A percentile compares a stretch with the other conserved stretches of the same genome.
Evolutionary conservation across 2,797 vertebrate genomes (phyloP).

Genomic region (Aselliscus stoliczkanus): DNA sequence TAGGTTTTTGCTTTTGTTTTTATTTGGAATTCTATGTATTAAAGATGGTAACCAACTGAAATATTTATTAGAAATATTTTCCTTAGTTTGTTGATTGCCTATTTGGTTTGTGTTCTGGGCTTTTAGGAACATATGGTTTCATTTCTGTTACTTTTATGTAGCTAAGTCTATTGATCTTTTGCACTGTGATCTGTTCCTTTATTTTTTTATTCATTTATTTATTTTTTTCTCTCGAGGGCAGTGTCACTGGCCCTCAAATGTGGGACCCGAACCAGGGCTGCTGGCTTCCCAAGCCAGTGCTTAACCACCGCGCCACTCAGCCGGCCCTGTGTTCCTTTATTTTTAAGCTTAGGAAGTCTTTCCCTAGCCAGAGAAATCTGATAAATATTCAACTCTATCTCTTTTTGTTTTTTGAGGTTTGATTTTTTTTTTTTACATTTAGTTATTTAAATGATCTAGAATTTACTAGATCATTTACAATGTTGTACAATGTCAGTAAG

Average conservation of each 20-base stretch:
- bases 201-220: too few relatives aligned
- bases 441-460: conserved; percentile 14
- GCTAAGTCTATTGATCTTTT: background rate
- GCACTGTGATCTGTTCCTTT: background rate
- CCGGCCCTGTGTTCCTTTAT: conserved; percentile 2
- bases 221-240: too few relatives aligned
- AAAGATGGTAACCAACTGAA: background rate
- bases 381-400: background rate
- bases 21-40: background rate
- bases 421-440: background rate
- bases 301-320: too few relatives aligned
- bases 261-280: too few relatives aligned
- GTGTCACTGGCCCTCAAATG: too few relatives aligned
- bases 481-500: background rate
- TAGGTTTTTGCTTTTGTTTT: background rate
- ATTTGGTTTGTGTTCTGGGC: background rate
- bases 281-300: too few relatives aligned
- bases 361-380: background rate
- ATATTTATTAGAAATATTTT: conserved; percentile 12
- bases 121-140: background rate
- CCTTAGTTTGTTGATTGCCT: background rate
- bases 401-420: conserved; percentile 1
- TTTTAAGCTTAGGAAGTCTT: background rate
- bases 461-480: too few relatives aligned
- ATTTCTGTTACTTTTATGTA: background rate